phyloP scores from a whole-genome alignment of 2,888 invertebrate genomes.

The Ceraclea dissimilis region DNA sequence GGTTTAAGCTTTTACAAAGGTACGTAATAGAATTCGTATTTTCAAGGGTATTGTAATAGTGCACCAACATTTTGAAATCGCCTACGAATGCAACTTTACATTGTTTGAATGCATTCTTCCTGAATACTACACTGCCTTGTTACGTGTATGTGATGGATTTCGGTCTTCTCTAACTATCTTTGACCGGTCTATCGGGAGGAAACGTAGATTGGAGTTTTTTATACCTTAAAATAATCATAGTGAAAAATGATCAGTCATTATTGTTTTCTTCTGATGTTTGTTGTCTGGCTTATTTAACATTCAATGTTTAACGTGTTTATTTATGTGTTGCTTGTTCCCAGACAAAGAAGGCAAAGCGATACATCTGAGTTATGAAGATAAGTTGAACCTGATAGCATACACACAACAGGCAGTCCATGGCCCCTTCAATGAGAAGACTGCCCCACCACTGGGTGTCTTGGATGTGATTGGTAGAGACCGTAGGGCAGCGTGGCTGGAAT shows the following conservation, averaged over 20 bases:
- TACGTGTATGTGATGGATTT: too few relatives aligned
- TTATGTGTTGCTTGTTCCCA: too few relatives aligned
- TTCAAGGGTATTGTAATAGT: too few relatives aligned
- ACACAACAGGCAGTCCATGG: constrained; percentile 89
- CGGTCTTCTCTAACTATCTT: too few relatives aligned
- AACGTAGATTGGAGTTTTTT: too few relatives aligned
- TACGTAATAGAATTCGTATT: constrained; percentile 35
- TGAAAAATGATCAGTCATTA: too few relatives aligned
- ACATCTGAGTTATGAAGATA: constrained; percentile 89
- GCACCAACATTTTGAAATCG: neutral
- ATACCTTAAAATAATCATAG: too few relatives aligned
- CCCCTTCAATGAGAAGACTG: constrained; percentile 62
- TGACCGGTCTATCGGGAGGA: too few relatives aligned
- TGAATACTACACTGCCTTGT: neutral
- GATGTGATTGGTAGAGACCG: constrained; percentile 94
- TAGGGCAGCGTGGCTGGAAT: constrained; percentile 85
- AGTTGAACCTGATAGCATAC: constrained; percentile 82
- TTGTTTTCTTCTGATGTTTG: too few relatives aligned
- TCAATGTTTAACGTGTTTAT: too few relatives aligned
- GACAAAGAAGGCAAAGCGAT: constrained; percentile 98
- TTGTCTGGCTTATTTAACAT: too few relatives aligned
- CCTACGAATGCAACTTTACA: neutral
- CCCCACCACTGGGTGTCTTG: constrained; percentile 80
- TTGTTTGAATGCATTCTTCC: neutral
- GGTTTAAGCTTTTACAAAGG: constrained; percentile 92